A percentile compares a stretch with the other conserved stretches of the same genome.
Evolutionary conservation across 92 coral and sea anemone species (phyloP).

Genomic region (Phymanthus crucifer): DNA sequence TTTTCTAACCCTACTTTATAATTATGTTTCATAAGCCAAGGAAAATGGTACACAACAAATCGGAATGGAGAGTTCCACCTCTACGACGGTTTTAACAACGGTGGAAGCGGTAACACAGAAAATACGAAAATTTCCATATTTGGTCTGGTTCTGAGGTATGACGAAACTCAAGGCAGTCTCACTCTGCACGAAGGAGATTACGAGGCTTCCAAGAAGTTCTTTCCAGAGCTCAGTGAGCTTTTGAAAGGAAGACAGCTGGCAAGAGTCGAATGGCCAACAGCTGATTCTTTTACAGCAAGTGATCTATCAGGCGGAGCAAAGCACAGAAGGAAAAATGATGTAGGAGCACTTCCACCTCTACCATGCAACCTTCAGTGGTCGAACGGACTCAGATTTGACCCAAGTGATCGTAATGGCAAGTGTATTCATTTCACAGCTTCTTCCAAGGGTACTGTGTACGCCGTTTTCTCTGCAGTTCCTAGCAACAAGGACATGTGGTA

Average conservation of each 20-base stretch:
- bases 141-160: slow-evolving; percentile 48
- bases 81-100: slow-evolving; percentile 45
- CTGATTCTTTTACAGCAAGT: slow-evolving; percentile 18
- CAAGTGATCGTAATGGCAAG: slow-evolving; percentile 30
- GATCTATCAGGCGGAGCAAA: no score
- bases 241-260: slow-evolving; percentile 29
- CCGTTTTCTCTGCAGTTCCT: slow-evolving; percentile 48
- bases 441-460: slow-evolving; percentile 37
- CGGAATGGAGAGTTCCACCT: slow-evolving; percentile 29
- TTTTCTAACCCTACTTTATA: not conserved
- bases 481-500: slow-evolving; percentile 13
- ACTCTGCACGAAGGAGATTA: slow-evolving; percentile 21
- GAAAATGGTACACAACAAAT: slow-evolving; percentile 42
- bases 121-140: slow-evolving; percentile 43
- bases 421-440: slow-evolving; percentile 59
- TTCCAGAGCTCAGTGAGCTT: slow-evolving; percentile 19
- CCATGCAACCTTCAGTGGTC: slow-evolving; percentile 58
- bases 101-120: slow-evolving; percentile 3
- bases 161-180: slow-evolving; percentile 33
- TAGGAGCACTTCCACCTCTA: slow-evolving; percentile 33
- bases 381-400: slow-evolving; percentile 57
- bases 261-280: slow-evolving; percentile 42
- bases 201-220: slow-evolving; percentile 15
- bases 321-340: no score
- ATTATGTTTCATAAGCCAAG: slow-evolving; percentile 1